phyloP scores from a whole-genome alignment of 2,797 vertebrate species.

The Oryzias dopingdopingensis region DNA sequence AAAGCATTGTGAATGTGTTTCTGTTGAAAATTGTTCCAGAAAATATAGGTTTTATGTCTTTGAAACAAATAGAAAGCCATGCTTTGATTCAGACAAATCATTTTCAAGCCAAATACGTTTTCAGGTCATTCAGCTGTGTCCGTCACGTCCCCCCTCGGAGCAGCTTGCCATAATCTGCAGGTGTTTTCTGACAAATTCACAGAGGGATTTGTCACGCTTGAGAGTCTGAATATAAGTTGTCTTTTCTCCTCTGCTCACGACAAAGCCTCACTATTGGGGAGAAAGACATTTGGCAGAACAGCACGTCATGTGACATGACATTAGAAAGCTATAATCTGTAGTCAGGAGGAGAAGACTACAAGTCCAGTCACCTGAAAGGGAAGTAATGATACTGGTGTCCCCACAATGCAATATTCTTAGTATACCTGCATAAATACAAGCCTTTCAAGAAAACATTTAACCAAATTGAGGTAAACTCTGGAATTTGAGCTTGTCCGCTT shows the following conservation, averaged over 20 bases:
- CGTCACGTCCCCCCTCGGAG: slow-evolving; percentile 12
- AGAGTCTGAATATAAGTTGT: slow-evolving; percentile 35
- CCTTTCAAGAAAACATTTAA: neutral
- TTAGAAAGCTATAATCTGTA: slow-evolving; percentile 47
- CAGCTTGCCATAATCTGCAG: slow-evolving; percentile 37
- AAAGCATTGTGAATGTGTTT: too few relatives aligned
- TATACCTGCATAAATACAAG: neutral
- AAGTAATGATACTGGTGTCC: slow-evolving; percentile 7
- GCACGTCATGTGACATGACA: slow-evolving; percentile 27
- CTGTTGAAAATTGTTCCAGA: too few relatives aligned
- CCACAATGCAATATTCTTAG: slow-evolving; percentile 1
- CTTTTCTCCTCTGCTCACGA: slow-evolving; percentile 2
- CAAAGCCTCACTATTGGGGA: slow-evolving; percentile 25
- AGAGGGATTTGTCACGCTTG: slow-evolving; percentile 53
- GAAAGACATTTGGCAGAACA: slow-evolving; percentile 30
- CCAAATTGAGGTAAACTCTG: neutral
- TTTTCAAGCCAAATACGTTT: slow-evolving; percentile 9
- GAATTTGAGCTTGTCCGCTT: slow-evolving; percentile 14
- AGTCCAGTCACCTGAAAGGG: slow-evolving; percentile 22
- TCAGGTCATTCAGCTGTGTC: slow-evolving; percentile 26
- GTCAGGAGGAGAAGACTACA: slow-evolving; percentile 20
- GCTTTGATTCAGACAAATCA: neutral
- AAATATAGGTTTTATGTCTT: neutral
- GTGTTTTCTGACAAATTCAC: slow-evolving; percentile 36
- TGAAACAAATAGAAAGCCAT: neutral